Evolutionary conservation across 2,113 vertebrate species (phyloP).

Genomic region (Phyllopteryx taeniolatus): DNA sequence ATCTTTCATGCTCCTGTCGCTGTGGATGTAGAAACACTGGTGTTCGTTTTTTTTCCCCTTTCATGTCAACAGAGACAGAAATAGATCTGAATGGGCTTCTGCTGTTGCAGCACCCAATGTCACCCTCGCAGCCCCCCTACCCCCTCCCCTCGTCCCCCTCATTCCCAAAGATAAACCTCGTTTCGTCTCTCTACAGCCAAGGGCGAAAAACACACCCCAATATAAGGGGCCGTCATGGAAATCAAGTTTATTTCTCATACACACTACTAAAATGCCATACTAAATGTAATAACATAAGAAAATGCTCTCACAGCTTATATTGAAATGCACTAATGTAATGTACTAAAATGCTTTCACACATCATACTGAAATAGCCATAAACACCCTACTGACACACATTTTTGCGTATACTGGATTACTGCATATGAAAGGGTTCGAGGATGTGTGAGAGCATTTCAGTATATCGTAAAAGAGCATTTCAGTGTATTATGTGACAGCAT

Average conservation of each 20-base stretch:
- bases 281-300: too few relatives aligned
- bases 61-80: slow-evolving; percentile 60
- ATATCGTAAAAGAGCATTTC: neutral
- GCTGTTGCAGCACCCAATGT: slow-evolving; percentile 32
- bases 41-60: slow-evolving; percentile 35
- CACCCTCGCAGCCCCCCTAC: slow-evolving; percentile 2
- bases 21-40: slow-evolving; percentile 44
- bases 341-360: too few relatives aligned
- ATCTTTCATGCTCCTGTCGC: slow-evolving; percentile 55
- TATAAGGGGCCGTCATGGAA: neutral
- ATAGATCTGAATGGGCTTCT: slow-evolving; percentile 56
- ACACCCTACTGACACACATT: too few relatives aligned
- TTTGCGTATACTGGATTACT: too few relatives aligned
- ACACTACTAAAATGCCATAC: neutral
- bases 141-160: neutral
- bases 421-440: too few relatives aligned
- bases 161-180: slow-evolving; percentile 11
- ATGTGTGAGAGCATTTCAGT: neutral
- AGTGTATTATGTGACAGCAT: neutral
- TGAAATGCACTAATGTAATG: too few relatives aligned
- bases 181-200: neutral
- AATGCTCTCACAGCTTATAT: too few relatives aligned
- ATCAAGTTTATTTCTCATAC: neutral
- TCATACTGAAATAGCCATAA: too few relatives aligned
- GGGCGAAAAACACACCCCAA: neutral